A percentile compares a stretch with the other conserved stretches of the same genome.
Conservation (phyloP, 2,888 invertebrate genomes). For the Apamea epomidion region DNA sequence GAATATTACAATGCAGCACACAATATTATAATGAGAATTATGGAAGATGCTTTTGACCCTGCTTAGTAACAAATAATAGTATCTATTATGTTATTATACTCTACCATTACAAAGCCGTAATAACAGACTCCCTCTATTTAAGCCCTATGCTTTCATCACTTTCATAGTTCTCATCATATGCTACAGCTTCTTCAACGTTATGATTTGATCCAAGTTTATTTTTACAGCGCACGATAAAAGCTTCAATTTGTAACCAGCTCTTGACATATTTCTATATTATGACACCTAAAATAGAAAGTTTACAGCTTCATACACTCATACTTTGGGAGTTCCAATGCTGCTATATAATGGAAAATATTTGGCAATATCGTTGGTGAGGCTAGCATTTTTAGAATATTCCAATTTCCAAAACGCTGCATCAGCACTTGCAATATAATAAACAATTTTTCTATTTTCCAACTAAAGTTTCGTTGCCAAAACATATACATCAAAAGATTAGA, state of each 20-base stretch:
- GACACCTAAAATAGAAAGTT: constrained; percentile 36
- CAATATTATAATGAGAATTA: not conserved
- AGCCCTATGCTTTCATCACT: not conserved
- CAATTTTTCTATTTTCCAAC: constrained; percentile 3
- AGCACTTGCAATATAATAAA: not conserved
- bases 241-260: constrained; percentile 17
- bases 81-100: not conserved
- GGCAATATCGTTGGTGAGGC: not conserved
- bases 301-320: constrained; percentile 27
- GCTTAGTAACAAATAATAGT: not conserved
- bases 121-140: constrained; percentile 9
- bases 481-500: constrained; percentile 37
- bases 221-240: constrained; percentile 42
- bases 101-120: not conserved
- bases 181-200: constrained; percentile 23
- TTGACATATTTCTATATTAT: constrained; percentile 16
- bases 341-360: not conserved
- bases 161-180: constrained; percentile 1
- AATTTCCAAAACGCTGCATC: constrained; percentile 3
- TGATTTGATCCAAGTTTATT: constrained; percentile 33
- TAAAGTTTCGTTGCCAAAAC: constrained; percentile 35
- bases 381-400: not conserved
- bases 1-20: not conserved
- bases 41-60: not conserved
- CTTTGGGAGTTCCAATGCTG: not conserved